Conservation (phyloP, 2,797 vertebrate species). For the Anolis apletophallus region DNA sequence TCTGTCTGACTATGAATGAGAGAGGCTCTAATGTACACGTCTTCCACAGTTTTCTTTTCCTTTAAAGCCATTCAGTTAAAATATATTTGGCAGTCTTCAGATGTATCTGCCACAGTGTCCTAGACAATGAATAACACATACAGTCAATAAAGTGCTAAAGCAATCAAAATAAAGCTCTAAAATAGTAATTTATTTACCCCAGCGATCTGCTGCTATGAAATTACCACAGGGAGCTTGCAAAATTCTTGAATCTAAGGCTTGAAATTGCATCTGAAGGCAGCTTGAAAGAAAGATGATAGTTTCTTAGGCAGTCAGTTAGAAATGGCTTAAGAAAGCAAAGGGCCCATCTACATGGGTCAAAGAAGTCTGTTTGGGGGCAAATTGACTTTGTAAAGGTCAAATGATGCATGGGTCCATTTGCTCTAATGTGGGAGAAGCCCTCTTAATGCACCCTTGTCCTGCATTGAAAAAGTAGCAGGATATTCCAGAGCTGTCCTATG, state of each 20-base stretch:
- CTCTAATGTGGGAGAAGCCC: too few relatives aligned
- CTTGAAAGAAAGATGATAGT: slow-evolving; percentile 4
- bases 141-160: slow-evolving; percentile 1
- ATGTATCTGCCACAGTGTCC: not conserved
- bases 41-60: not conserved
- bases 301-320: not conserved
- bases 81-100: not conserved
- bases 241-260: slow-evolving; percentile 30
- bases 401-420: too few relatives aligned
- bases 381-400: too few relatives aligned
- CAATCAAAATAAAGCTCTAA: not conserved
- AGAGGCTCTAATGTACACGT: not conserved
- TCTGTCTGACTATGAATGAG: too few relatives aligned
- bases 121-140: slow-evolving; percentile 6
- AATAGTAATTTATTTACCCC: slow-evolving; percentile 2
- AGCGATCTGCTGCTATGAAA: not conserved
- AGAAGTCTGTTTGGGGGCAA: too few relatives aligned
- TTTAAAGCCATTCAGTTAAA: not conserved
- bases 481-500: too few relatives aligned
- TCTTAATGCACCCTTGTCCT: too few relatives aligned
- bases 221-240: slow-evolving; percentile 4
- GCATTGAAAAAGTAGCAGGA: too few relatives aligned
- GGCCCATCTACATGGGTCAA: too few relatives aligned
- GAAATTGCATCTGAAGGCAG: slow-evolving; percentile 18
- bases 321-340: slow-evolving; percentile 43